Evolutionary conservation across 2,113 vertebrate genomes (phyloP), one percentile per base, ranked within the genome.

Genomic region (Columba livia): DNA sequence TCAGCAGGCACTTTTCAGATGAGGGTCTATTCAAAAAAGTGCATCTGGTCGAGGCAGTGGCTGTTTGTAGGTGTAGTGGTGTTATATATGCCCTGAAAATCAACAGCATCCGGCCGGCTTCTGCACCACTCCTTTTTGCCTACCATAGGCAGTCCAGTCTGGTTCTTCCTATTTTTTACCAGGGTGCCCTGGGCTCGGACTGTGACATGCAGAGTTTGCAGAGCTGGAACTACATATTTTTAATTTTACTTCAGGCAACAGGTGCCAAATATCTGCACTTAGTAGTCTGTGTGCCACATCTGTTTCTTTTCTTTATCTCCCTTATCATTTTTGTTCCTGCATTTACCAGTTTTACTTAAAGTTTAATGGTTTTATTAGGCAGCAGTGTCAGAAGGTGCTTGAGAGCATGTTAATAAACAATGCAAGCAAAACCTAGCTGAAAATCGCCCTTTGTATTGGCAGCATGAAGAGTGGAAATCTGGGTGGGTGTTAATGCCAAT

Each of bases 11-110:
- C 19, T 80, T 86, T 23, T 34, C 54, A 78, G 32, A 44, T 48
- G n/a, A 61, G 12, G 4, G 10, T 5, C 20, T 57, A 21, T 70
- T 71, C 1, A 26, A 53, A n/a, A 38, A 42, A 29, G n/a, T 32
- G 4, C 0, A 0, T 56, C 12, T 48, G 14, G 5, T 38, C 1
- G 9, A 70, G 16, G 11, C 19, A 47, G n/a, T 17, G 23, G 18
- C 34, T 85, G 16, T 51, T 44, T n/a, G 12, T 24, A 47, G 28
- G 28, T 54, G 11, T 29, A n/a, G 5, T 21, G 12, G 29, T 79
- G 58, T 36, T 40, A 7, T 17, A 5, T 9, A 26, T 71, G 21
- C 36, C 29, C 40, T 54, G 54, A 50, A 85, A 94, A 73, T 29
- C 40, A 17, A 0, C 21, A 23, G 10, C 15, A 23, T 36, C 16